phyloP scores from a whole-genome alignment of 2,113 vertebrate genomes.

The Pterocles burchelli region DNA sequence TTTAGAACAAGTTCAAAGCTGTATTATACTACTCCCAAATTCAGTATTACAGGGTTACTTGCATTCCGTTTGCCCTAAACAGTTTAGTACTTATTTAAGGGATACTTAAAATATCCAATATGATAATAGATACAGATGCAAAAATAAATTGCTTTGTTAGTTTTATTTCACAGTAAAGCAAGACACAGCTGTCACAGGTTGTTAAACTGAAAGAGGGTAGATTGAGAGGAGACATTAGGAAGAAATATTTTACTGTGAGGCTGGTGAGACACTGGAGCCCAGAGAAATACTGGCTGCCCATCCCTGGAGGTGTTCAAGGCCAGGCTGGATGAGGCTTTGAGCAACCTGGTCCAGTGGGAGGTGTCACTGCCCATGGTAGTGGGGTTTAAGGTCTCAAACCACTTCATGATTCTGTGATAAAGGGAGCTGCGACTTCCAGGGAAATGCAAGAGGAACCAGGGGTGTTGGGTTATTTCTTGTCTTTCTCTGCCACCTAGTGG shows the following conservation, averaged over 20 bases:
- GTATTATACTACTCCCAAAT: neutral
- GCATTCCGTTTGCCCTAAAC: neutral
- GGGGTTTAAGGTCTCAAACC: too few relatives aligned
- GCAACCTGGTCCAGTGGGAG: too few relatives aligned
- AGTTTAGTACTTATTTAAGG: neutral
- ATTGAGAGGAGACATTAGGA: too few relatives aligned
- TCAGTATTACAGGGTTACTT: neutral
- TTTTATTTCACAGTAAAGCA: neutral
- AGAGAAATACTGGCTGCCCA: too few relatives aligned
- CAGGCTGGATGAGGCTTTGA: too few relatives aligned
- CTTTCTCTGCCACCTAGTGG: constrained; percentile 38
- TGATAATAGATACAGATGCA: neutral
- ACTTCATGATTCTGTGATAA: neutral
- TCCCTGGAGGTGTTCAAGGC: too few relatives aligned
- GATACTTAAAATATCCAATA: neutral
- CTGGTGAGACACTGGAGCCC: too few relatives aligned
- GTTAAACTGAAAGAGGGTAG: neutral
- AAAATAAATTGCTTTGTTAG: neutral
- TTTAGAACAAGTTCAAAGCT: neutral
- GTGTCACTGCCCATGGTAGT: too few relatives aligned
- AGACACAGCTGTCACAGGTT: neutral
- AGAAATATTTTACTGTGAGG: too few relatives aligned
- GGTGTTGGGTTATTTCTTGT: accelerated
- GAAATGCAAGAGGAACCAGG: accelerated
- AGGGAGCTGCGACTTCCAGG: neutral